Base-by-base conservation (phyloP, 1,140 invertebrate species). In the Heliconius congener region DNA sequence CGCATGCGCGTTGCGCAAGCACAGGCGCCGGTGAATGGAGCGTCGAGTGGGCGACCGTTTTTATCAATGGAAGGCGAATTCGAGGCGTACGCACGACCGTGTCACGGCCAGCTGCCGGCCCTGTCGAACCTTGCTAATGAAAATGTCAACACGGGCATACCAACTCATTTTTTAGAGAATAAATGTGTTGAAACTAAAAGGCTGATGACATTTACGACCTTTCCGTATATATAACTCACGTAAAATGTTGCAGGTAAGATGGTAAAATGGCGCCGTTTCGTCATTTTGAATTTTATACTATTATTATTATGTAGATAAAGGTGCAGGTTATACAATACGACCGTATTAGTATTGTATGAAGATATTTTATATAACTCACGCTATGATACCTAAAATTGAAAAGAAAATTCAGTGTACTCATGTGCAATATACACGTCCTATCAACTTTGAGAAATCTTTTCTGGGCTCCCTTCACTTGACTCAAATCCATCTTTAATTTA, bases 11-110 rank as follows among this genome's bases (percentile, higher is more conserved):
- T 93, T 94, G 91, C 87, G 90, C 91, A 94, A 94, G 81, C 83
- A 76, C 73, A 81, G 90, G 90, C 90, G 89, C 93, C 89, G 86
- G 91, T 93, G 93, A 93, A 94, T 94, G 93, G 93, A 93, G 81
- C 80, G 80, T 75, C 83, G 89, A 83, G 92, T 94, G 91, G 92
- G 92, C 88, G 91, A 87, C 71, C 78, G 85, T 92, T 93, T 94
- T 94, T 93, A 94, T 94, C 90, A 93, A 94, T 94, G 93, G 89
- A 93, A 89, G 87, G 91, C 88, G 85, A 94, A 91, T 90, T 91
- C 85, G 90, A 88, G 88, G 87, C 86, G 90, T 92, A 93, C 90
- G 88, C 91, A 91, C 89, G 86, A 70, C 76, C 88, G 88, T 91
- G 92, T 93, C 91, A 94, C 84, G 91, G 92, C 87, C 90, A 84